A percentile compares a stretch with the other conserved stretches of the same genome.
Conservation (phyloP, 2,113 vertebrate species). For the Scatophagus argus region DNA sequence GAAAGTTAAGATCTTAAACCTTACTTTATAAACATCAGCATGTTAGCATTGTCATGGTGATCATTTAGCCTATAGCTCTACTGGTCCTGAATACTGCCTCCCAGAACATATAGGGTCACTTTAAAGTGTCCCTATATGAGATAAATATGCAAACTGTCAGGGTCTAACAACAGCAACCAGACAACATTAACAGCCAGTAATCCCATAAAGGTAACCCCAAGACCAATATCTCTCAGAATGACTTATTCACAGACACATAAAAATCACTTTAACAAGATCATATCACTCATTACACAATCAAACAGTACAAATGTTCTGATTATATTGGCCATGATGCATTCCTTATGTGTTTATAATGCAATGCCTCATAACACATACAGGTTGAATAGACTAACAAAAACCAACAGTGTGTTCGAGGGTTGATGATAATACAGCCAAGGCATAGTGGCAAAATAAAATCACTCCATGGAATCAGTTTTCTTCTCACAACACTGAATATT, state of each 20-base stretch:
- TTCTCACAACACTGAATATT: conserved; percentile 36
- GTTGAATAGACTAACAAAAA: conserved; percentile 1
- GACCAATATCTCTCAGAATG: not conserved
- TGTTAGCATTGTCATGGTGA: not conserved
- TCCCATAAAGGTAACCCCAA: not conserved
- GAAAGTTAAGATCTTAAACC: too few species aligned
- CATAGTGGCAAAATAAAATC: conserved; percentile 26
- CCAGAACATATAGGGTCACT: not conserved
- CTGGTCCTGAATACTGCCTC: not conserved
- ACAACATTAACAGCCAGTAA: not conserved
- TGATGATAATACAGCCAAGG: not conserved
- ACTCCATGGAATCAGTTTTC: conserved; percentile 32
- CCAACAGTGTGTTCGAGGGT: not conserved
- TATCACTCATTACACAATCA: not conserved
- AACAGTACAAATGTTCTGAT: not conserved
- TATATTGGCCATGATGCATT: not conserved
- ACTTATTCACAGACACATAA: not conserved
- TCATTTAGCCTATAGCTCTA: not conserved
- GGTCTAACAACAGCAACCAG: not conserved
- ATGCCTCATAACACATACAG: not conserved
- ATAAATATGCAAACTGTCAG: too few species aligned
- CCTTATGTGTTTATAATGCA: not conserved
- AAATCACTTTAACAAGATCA: not conserved
- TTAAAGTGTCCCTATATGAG: too few species aligned
- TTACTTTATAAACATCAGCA: not conserved